Conservation (phyloP, 2,113 vertebrate species). For the Oriolus oriolus region DNA sequence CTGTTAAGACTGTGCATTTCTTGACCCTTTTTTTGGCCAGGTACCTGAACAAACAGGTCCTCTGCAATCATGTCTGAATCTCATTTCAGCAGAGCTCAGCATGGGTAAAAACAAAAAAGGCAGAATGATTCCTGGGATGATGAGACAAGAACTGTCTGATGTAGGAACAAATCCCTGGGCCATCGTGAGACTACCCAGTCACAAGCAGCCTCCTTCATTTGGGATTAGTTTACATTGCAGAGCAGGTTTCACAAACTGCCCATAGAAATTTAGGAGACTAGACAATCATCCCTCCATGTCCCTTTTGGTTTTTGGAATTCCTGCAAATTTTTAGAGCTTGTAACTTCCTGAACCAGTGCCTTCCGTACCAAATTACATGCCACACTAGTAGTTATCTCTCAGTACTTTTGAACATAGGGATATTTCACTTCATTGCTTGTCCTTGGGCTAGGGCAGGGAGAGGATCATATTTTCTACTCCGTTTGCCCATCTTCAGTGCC, state of each 20-base stretch:
- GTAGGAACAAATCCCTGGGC: neutral
- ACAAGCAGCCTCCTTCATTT: neutral
- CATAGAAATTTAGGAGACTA: neutral
- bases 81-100: neutral
- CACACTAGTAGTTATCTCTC: neutral
- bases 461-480: neutral
- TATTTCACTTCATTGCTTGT: neutral
- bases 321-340: neutral
- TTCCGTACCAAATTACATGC: neutral
- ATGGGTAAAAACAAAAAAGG: neutral
- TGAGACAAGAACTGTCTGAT: neutral
- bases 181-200: neutral
- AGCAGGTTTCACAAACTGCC: neutral
- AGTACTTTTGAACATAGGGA: neutral
- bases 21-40: neutral
- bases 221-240: neutral
- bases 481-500: neutral
- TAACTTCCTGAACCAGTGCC: neutral
- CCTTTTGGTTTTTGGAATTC: neutral
- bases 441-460: neutral
- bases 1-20: neutral
- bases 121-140: neutral
- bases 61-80: neutral
- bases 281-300: neutral
- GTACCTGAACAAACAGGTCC: neutral